Base-by-base conservation (phyloP, 2,797 vertebrate species). In the Pitangus sulphuratus region DNA sequence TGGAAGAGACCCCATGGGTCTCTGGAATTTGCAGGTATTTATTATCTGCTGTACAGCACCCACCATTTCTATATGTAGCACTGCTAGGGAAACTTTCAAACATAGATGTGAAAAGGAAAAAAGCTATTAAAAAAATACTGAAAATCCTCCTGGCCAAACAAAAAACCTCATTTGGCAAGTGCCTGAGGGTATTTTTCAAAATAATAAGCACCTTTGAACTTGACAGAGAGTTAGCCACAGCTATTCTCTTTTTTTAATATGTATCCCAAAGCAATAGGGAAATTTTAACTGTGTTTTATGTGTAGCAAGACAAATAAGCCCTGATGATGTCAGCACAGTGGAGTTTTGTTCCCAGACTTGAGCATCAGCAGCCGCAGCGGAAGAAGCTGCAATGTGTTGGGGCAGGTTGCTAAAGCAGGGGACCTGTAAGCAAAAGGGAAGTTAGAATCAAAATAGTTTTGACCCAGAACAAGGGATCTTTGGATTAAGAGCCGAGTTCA, bases 201-300 rank as follows among this genome's bases (percentile, higher is more conserved):
- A 40, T 77, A 96, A 94, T 75, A 86, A 84, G 42, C 15, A 74
- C 35, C 71, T 92, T 93, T 84, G 68, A 93, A 92, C 61, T 84
- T 89, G 51, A 62, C 7, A 11, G 87, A 79, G 85, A 93, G 81
- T 87, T 87, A 93, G 65, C 77, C 93, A 81, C 83, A 94, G 47
- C 61, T 87, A 60, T 87, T 84, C 44, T 58, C 22, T 57, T 60
- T 93, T 44, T 92, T 78, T 89, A 96, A 85, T 90, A 70, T 58
- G 26, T 89, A 70, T 88, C 91, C 77, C 77, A 88, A 93, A 96
- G 94, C 82, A 87, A 86, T 39, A 37, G 57, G 35, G 40, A 86
- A 75, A 72, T 90, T 89, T 84, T 84, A 47, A 14, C 40, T 84
- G 30, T 91, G 31, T 65, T 84, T 88, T 82, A 42, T 78, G 28